Conservation (phyloP, 1,140 invertebrate species). For the honey bee (Apis mellifera) region DNA sequence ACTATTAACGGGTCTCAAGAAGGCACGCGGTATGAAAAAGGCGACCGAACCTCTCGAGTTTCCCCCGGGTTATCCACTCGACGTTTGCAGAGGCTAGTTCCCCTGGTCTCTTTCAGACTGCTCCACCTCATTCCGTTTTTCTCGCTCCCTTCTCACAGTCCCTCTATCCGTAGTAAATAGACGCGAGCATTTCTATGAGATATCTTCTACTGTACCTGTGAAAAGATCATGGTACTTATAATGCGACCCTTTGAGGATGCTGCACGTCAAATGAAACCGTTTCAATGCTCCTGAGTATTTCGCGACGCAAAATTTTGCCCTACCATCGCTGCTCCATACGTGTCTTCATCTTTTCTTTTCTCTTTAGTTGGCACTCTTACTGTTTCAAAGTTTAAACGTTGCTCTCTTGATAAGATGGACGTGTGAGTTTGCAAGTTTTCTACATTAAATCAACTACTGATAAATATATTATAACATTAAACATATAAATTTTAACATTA, state of each 20-base stretch:
- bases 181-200: constrained; percentile 61
- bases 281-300: constrained; percentile 50
- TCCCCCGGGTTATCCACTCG: constrained; percentile 53
- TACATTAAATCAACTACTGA: background rate
- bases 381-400: background rate
- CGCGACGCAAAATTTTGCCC: constrained; percentile 38
- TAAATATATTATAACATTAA: no score
- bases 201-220: constrained; percentile 53
- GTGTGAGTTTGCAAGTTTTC: no score
- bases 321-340: constrained; percentile 5
- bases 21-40: constrained; percentile 53
- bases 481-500: no score
- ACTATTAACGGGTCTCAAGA: constrained; percentile 50
- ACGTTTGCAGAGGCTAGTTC: constrained; percentile 55
- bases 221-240: constrained; percentile 63
- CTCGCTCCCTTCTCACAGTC: constrained; percentile 4
- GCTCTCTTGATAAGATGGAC: background rate
- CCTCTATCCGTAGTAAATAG: constrained; percentile 56
- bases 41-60: constrained; percentile 53
- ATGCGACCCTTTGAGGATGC: constrained; percentile 52
- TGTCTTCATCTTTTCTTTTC: background rate
- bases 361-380: background rate
- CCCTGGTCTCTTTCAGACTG: constrained; percentile 44
- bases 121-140: constrained; percentile 10
- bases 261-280: constrained; percentile 50